phyloP scores from a whole-genome alignment of 2,797 vertebrate genomes.

The Diceros bicornis region DNA sequence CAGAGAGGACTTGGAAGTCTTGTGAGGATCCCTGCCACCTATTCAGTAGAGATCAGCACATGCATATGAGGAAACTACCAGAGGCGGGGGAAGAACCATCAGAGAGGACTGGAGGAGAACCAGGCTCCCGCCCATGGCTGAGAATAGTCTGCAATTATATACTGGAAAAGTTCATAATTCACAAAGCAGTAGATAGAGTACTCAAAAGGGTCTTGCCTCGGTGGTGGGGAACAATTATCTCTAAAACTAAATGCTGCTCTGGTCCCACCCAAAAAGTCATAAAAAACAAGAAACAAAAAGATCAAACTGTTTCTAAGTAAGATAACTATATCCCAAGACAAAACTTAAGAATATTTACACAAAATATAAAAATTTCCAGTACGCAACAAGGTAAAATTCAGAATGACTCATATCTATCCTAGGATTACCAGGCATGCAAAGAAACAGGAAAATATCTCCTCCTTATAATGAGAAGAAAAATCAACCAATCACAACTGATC shows the following conservation, averaged over 20 bases:
- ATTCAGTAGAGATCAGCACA: neutral
- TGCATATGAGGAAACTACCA: neutral
- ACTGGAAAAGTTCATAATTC: neutral
- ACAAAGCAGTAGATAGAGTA: neutral
- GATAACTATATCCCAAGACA: neutral
- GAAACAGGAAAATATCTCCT: neutral
- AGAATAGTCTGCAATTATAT: neutral
- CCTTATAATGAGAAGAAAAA: neutral
- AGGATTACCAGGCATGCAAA: neutral
- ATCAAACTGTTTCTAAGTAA: neutral
- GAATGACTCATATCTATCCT: neutral
- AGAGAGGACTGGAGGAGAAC: neutral
- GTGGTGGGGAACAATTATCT: neutral
- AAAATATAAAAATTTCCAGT: neutral
- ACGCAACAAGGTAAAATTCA: neutral
- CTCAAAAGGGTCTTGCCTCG: neutral
- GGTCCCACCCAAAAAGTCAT: neutral
- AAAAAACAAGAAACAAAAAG: neutral
- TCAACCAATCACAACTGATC: neutral
- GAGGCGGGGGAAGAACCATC: neutral
- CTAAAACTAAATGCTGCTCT: neutral
- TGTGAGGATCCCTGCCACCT: neutral
- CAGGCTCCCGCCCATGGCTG: neutral
- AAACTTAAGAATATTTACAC: neutral
- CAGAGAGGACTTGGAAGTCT: neutral